Base-by-base conservation (phyloP, 2,888 invertebrate genomes). In the Drosophila birchii region DNA sequence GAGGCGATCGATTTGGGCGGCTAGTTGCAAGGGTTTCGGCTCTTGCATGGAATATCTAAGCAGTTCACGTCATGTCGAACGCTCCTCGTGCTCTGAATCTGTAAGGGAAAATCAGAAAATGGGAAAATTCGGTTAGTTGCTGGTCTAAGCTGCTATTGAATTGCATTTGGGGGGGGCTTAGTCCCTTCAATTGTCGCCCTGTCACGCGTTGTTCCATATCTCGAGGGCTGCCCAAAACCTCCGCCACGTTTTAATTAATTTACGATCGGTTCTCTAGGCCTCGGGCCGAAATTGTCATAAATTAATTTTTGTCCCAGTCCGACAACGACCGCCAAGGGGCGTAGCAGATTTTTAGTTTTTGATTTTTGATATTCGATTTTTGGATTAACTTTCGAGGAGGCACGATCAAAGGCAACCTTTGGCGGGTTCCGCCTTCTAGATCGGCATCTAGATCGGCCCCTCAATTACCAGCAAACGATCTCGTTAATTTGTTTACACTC, bases 401-500 rank as follows among this genome's bases (percentile, higher is more conserved):
- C 56, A 56, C 44, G 75, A 68, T 60, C 68, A 57, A 74, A 74
- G 66, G 49, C 59, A 71, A 66, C 55, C 75, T 64, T 54, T 59
- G 39, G 55, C 58, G 79, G 81, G 80, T 72, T 70, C 78, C 88
- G 86, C 78, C 86, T 75, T 63, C 76, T 58, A 80, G 75, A 81
- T 85, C 77, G 67, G 43, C 73, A 84, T 73, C 77, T 61, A 78
- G 68, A 83, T 80, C 76, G 69, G 54, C 79, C 81, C 79, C 81
- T 75, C 82, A 85, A 88, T 84, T 88, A 76, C 69, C 56, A 70
- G 63, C 76, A 79, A 90, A 88, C 80, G 81, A 88, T 86, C 81
- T 87, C 78, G 90, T 89, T 90, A 90, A 90, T 87, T 88, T 88
- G 87, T 76, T 80, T 83, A 87, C 79, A 85, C 78, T 84, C 72